Evolutionary conservation across 2,113 vertebrate genomes (phyloP).

Genomic region (Antechinus flavipes): DNA sequence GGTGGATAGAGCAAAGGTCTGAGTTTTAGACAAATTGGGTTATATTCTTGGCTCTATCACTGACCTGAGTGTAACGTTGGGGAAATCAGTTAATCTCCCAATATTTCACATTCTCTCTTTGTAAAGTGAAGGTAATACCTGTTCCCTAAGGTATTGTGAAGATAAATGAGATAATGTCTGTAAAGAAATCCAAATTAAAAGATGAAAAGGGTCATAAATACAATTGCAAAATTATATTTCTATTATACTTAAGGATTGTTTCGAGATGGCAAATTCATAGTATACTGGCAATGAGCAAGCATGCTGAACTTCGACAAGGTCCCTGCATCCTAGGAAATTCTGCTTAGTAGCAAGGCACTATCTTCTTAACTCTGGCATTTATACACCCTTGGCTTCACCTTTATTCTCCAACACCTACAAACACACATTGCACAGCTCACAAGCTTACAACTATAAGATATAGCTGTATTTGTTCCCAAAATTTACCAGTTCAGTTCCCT

Average conservation of each 20-base stretch:
- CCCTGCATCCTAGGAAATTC: neutral
- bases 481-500: neutral
- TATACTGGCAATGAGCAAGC: neutral
- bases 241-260: constrained; percentile 8
- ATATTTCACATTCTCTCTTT: constrained; percentile 50
- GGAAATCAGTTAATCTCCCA: constrained; percentile 34
- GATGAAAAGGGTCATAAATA: constrained; percentile 28
- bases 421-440: neutral
- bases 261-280: neutral
- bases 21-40: neutral
- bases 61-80: constrained; percentile 22
- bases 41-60: constrained; percentile 28
- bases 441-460: neutral
- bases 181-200: neutral
- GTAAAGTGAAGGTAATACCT: constrained; percentile 33
- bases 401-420: neutral
- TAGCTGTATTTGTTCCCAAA: neutral
- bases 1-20: neutral
- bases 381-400: neutral
- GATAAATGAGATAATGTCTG: constrained; percentile 39
- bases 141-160: constrained; percentile 21
- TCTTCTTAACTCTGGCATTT: neutral
- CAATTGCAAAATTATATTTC: constrained; percentile 30
- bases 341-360: neutral
- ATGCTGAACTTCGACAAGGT: neutral